These are phyloP conservation scores for Gastrophryne carolinensis DNA, from an alignment of 2,797 vertebrate genomes.

Conservation along the genomic window DNA sequence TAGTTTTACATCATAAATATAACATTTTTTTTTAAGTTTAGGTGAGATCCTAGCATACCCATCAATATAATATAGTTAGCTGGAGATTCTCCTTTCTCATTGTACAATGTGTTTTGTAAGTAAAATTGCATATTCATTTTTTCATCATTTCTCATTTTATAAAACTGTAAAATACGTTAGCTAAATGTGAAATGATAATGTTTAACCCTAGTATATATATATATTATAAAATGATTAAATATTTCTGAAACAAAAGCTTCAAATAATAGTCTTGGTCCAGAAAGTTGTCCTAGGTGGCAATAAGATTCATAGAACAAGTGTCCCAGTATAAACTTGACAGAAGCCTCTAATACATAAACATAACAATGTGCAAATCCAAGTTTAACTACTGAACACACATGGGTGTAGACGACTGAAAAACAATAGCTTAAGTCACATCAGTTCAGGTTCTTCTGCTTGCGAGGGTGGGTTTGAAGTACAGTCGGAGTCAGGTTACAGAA, in stretches of 20 bases:
- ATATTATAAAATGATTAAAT: no score
- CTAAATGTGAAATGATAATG: neutral
- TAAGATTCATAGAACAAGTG: neutral
- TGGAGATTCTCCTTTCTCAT: neutral
- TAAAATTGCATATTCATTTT: neutral
- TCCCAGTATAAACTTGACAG: conserved; percentile 29
- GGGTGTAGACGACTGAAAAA: conserved; percentile 38
- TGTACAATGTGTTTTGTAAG: neutral
- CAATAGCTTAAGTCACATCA: conserved; percentile 39
- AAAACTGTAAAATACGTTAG: neutral
- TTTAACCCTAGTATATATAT: neutral
- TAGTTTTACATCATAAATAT: no score
- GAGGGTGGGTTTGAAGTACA: conserved; percentile 22
- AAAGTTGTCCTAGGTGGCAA: neutral
- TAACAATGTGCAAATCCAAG: conserved; percentile 42
- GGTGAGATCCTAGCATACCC: no score
- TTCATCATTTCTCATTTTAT: neutral
- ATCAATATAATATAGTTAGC: no score
- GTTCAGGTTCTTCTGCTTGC: conserved; percentile 32
- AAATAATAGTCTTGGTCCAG: neutral
- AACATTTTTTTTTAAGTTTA: no score
- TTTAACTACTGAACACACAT: conserved; percentile 38
- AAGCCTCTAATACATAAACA: conserved; percentile 15
- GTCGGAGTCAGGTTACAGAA: conserved; percentile 28
- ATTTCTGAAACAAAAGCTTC: no score